Percentiles rank a stretch among this genome's conserved stretches.
Conservation (phyloP, 1,140 invertebrate species). For the Bacillus rossius region DNA sequence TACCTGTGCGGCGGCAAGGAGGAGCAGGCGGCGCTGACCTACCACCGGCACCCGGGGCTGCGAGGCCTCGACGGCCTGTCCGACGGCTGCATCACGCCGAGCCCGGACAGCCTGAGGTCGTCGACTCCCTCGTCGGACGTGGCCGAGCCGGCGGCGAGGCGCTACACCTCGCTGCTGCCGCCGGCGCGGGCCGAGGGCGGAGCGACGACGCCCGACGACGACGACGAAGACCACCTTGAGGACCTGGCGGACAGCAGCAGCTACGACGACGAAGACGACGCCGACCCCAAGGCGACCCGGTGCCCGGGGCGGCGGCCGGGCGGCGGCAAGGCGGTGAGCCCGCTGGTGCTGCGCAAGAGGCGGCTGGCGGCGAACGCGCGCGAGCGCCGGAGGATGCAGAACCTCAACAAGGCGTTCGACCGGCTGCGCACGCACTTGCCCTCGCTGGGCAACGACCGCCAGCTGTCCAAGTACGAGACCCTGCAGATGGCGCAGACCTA, state of each 20-base stretch:
- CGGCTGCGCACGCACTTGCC: constrained; percentile 84
- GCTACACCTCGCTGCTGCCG: not conserved
- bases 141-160: not conserved
- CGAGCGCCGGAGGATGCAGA: constrained; percentile 90
- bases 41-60: not conserved
- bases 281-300: not conserved
- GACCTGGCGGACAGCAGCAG: not conserved
- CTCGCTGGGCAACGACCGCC: constrained; percentile 81
- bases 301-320: constrained; percentile 34
- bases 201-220: no score
- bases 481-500: constrained; percentile 97
- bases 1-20: constrained; percentile 14
- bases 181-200: not conserved
- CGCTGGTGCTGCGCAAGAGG: constrained; percentile 71
- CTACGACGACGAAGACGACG: constrained; percentile 4
- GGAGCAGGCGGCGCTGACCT: not conserved
- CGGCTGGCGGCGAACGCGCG: constrained; percentile 88
- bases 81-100: constrained; percentile 55
- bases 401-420: constrained; percentile 91
- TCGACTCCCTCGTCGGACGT: constrained; percentile 40
- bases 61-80: constrained; percentile 10
- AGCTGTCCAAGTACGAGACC: constrained; percentile 95
- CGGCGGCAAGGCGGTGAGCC: constrained; percentile 60
- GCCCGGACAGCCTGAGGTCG: constrained; percentile 51
- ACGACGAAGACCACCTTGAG: not conserved